A percentile compares a stretch with the other conserved stretches of the same genome.
These are phyloP conservation scores for Cybosia mesomella DNA, from an alignment of 2,888 invertebrate species.

Conservation along the genomic window DNA sequence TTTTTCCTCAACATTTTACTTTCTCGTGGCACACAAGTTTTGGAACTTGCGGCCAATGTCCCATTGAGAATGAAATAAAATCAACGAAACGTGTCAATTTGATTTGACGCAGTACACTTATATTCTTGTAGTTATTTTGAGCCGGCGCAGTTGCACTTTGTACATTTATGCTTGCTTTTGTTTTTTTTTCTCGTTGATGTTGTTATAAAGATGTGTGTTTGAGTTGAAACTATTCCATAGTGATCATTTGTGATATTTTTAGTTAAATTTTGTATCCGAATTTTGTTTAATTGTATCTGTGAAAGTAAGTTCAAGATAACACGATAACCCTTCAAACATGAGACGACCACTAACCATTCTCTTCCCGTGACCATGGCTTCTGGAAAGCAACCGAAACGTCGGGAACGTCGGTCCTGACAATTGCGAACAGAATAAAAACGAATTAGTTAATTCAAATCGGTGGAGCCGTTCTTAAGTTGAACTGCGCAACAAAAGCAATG, in stretches of 20 bases:
- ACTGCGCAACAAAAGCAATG: neutral
- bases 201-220: neutral
- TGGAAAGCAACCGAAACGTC: too few species aligned
- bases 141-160: neutral
- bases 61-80: slow-evolving; percentile 45
- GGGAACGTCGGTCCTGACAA: too few species aligned
- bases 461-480: neutral
- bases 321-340: too few species aligned
- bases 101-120: slow-evolving; percentile 39
- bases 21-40: slow-evolving; percentile 68
- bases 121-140: slow-evolving; percentile 16
- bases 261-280: too few species aligned
- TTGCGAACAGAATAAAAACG: too few species aligned
- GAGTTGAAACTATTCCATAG: neutral
- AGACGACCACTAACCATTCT: too few species aligned
- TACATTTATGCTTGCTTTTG: neutral
- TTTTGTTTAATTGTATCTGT: too few species aligned
- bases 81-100: slow-evolving; percentile 46
- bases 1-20: slow-evolving; percentile 83
- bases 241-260: too few species aligned
- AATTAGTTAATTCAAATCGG: neutral
- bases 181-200: neutral
- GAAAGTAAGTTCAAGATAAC: too few species aligned
- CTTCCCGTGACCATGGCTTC: too few species aligned
- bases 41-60: slow-evolving; percentile 45